Evolutionary conservation across 1,140 invertebrate genomes (phyloP).

Genomic region (Ooceraea biroi): DNA sequence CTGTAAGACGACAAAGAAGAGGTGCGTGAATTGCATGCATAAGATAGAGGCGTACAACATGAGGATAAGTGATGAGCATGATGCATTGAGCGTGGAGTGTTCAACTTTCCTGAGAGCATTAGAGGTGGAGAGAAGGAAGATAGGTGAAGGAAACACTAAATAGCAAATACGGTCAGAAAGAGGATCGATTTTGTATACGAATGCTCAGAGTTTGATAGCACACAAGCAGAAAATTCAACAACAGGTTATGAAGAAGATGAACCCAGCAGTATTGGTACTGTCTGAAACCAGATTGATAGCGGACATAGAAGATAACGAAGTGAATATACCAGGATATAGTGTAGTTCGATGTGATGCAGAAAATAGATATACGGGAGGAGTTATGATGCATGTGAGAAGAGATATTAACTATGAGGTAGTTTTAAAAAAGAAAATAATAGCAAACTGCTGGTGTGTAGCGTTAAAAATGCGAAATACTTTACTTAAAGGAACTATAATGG

Average conservation of each 20-base stretch:
- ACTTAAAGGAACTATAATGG: background rate
- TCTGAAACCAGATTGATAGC: conserved; percentile 10
- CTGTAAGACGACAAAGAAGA: background rate
- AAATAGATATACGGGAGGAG: conserved; percentile 38
- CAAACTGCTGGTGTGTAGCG: background rate
- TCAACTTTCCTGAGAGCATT: too few species aligned
- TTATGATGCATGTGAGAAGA: background rate
- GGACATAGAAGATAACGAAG: background rate
- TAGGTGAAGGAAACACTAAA: too few species aligned
- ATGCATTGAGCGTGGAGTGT: too few species aligned
- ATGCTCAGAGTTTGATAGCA: too few species aligned
- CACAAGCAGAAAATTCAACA: conserved; percentile 33
- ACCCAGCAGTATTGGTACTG: background rate
- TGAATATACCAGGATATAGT: conserved; percentile 16
- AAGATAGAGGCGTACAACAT: too few species aligned
- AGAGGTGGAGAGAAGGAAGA: too few species aligned
- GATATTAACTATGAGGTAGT: background rate
- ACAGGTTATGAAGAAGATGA: background rate
- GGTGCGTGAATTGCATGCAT: too few species aligned
- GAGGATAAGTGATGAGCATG: too few species aligned
- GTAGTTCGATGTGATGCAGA: conserved; percentile 48
- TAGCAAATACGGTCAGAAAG: too few species aligned
- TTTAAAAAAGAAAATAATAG: background rate
- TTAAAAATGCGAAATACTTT: too few species aligned
- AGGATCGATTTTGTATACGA: too few species aligned